Base-by-base conservation (phyloP, 2,113 vertebrate species). In the Pseudorhombus dupliciocellatus region DNA sequence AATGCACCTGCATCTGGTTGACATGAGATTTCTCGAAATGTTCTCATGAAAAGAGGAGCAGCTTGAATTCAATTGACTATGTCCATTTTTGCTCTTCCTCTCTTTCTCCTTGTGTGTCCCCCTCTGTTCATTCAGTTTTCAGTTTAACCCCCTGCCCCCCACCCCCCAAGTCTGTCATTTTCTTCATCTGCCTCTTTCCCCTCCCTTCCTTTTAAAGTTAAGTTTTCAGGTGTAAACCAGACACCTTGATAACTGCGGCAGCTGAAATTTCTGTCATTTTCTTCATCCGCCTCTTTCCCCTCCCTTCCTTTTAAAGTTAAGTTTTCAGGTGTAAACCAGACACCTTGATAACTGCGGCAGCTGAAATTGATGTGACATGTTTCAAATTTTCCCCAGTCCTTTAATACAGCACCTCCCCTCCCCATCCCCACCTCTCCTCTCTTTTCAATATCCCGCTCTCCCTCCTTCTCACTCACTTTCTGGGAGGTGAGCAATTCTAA, bases 401-500 rank as follows among this genome's bases (percentile, higher is more conserved):
- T 87, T 85, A 86, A 82, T 82, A 85, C 56, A 37, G 65, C 75
- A 74, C 72, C 74, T 73, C 62, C 54, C 78, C 69, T 70, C 70
- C 66, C 59, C 31, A 8, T 71, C 50, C 50, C 54, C 54, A 16
- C 60, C 63, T 58, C 42, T 60, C 22, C 16, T 71, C 65, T 77
- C 34, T 37, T 79, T 85, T 73, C 75, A 83, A 66, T 87, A 77
- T 85, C 75, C 62, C 30, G 0, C 56, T 63, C 61, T 65, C 64
- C 37, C 72, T 67, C 37, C 67, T 66, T 71, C 58, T 72, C 70
- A 68, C 69, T 77, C 80, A 72, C 83, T 86, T 85, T 84, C 64
- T 57, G 73, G 74, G 84, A 91, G 79, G 88, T 87, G 79, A 90
- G 85, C 77, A 75, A 84, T 87, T 83, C 84, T 60, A 79, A 88